Conservation (phyloP, 2,888 invertebrate genomes). For the Ischnus inquisitorius region DNA sequence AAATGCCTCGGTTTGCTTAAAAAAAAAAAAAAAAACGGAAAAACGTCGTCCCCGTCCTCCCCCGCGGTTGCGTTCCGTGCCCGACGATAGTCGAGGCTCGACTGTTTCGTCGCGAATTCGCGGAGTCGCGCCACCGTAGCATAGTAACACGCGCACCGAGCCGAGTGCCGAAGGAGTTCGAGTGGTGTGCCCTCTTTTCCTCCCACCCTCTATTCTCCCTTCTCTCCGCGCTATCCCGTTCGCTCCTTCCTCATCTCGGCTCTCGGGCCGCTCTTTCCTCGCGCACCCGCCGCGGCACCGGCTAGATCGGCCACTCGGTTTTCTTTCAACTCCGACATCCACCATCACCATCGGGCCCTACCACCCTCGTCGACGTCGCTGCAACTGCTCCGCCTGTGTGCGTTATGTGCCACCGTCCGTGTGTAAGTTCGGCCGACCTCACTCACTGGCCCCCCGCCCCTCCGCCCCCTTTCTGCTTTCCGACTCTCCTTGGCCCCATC, state of each 20-base stretch:
- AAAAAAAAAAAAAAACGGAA: no score
- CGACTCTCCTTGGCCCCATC: constrained; percentile 73
- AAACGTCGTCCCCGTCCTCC: neutral
- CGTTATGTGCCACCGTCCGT: neutral
- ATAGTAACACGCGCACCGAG: constrained; percentile 82
- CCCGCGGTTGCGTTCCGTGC: constrained; percentile 25
- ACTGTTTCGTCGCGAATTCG: constrained; percentile 62
- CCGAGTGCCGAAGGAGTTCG: constrained; percentile 84
- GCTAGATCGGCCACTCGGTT: constrained; percentile 75
- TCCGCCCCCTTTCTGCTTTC: constrained; percentile 62
- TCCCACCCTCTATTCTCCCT: constrained; percentile 83
- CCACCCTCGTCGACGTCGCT: constrained; percentile 50
- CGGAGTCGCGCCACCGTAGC: constrained; percentile 81
- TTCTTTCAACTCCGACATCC: constrained; percentile 77
- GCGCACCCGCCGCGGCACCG: constrained; percentile 70
- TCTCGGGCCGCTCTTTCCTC: constrained; percentile 3
- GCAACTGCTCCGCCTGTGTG: constrained; percentile 29
- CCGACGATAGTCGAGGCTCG: constrained; percentile 45
- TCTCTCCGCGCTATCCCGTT: constrained; percentile 84
- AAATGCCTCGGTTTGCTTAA: neutral
- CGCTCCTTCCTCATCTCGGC: constrained; percentile 29
- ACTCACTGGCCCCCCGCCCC: constrained; percentile 11
- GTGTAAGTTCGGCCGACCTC: constrained; percentile 11
- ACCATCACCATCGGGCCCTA: constrained; percentile 43
- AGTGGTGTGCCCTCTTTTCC: constrained; percentile 74